Conservation (phyloP, 2,797 vertebrate genomes). For the Luscinia megarhynchos region DNA sequence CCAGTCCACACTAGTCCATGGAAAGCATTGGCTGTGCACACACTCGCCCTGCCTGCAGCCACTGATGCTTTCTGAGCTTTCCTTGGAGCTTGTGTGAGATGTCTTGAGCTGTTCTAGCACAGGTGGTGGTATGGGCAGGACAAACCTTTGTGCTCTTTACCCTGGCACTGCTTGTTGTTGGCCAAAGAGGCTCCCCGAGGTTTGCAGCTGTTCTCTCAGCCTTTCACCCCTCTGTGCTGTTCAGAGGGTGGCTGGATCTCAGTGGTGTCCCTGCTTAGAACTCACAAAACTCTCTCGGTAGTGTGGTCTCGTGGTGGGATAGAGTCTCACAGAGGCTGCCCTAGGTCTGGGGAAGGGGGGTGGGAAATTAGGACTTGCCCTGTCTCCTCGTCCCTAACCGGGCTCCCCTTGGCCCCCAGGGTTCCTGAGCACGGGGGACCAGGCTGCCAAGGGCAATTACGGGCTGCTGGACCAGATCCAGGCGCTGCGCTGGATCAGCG, state of each 20-base stretch:
- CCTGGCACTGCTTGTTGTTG: not conserved
- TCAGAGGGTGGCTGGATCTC: not conserved
- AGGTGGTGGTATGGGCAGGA: not conserved
- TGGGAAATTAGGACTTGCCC: not conserved
- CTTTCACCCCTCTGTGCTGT: not conserved
- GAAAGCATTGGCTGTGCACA: not conserved
- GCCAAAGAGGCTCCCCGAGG: not conserved
- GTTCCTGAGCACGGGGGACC: conserved; percentile 96
- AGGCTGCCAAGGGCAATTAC: conserved; percentile 98
- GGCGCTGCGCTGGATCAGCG: conserved; percentile 97
- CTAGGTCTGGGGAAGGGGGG: not conserved
- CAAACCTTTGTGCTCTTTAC: not conserved
- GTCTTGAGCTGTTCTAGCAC: not conserved
- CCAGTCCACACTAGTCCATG: not conserved
- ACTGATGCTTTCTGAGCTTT: not conserved
- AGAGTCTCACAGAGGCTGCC: not conserved
- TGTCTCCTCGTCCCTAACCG: conserved; percentile 9
- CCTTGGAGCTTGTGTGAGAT: not conserved
- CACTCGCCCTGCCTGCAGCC: not conserved
- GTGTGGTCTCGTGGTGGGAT: not conserved
- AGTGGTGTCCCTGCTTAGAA: not conserved
- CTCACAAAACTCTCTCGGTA: not conserved
- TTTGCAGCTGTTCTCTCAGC: not conserved
- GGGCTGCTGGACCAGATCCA: conserved; percentile 98
- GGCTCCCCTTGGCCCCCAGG: conserved; percentile 78